These are phyloP conservation scores for Dasysyrphus albostriatus DNA, from an alignment of 2,888 invertebrate species.

Conservation along the genomic window DNA sequence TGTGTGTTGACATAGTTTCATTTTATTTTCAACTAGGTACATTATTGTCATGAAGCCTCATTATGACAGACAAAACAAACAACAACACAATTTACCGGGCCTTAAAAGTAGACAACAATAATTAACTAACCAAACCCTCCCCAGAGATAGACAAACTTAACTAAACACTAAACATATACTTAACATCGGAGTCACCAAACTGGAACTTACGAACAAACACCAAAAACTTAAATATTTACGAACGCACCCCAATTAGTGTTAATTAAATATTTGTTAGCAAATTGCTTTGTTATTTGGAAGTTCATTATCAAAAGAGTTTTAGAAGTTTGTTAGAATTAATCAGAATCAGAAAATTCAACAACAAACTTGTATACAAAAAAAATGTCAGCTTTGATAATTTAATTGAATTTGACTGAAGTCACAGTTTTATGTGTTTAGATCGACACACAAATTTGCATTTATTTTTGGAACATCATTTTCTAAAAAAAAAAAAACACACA, in stretches of 20 bases:
- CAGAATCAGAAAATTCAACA: not conserved
- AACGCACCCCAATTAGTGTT: conserved; percentile 58
- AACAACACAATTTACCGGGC: conserved; percentile 27
- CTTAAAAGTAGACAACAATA: conserved; percentile 38
- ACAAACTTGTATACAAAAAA: conserved; percentile 21
- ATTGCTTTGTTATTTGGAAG: conserved; percentile 35
- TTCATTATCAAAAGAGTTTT: conserved; percentile 18
- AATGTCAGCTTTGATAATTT: conserved; percentile 55
- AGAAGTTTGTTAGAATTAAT: not conserved
- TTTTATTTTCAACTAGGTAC: conserved; percentile 1
- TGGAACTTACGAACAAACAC: conserved; percentile 25
- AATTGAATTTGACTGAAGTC: conserved; percentile 43
- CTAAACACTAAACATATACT: not conserved
- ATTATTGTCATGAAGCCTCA: conserved; percentile 31
- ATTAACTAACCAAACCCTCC: conserved; percentile 18
- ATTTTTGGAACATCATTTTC: conserved; percentile 40
- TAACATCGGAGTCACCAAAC: conserved; percentile 18
- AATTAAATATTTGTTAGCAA: conserved; percentile 49
- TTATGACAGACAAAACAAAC: not conserved
- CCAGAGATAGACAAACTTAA: conserved; percentile 24
- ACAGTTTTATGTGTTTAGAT: conserved; percentile 1
- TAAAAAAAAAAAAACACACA: not conserved
- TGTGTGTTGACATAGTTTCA: conserved; percentile 58
- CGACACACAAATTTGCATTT: conserved; percentile 38
- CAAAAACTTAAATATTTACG: conserved; percentile 30